Percentiles rank a stretch among this genome's conserved stretches.
phyloP scores from a whole-genome alignment of 2,113 vertebrate genomes.

The Cyprinodon brontotheroides region DNA sequence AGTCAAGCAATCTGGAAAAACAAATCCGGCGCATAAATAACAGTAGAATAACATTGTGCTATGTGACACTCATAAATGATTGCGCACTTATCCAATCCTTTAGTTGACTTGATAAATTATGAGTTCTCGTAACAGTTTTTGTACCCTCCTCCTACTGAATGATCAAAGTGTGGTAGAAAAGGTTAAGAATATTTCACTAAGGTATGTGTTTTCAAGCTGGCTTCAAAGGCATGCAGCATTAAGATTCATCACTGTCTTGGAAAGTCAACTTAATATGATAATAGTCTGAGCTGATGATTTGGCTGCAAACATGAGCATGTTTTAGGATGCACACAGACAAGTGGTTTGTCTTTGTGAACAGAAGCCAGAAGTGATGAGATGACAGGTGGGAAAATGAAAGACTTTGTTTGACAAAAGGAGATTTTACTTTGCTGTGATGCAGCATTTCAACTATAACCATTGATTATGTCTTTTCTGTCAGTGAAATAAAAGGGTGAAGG shows the following conservation, averaged over 20 bases:
- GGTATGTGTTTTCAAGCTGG: constrained; percentile 56
- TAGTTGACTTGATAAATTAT: constrained; percentile 56
- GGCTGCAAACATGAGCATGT: constrained; percentile 59
- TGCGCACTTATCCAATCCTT: constrained; percentile 57
- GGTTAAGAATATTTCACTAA: constrained; percentile 68
- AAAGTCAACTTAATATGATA: constrained; percentile 55
- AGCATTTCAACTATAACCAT: neutral
- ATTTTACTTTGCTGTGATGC: neutral
- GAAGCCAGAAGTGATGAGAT: neutral
- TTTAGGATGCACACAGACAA: constrained; percentile 33
- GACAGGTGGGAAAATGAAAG: neutral
- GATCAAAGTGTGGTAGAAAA: constrained; percentile 72
- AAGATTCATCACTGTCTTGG: constrained; percentile 72
- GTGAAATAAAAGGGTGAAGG: neutral
- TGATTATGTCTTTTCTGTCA: neutral
- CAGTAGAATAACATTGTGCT: constrained; percentile 63
- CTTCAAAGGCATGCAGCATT: constrained; percentile 65
- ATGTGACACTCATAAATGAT: constrained; percentile 67
- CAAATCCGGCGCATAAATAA: constrained; percentile 67
- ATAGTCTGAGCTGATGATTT: constrained; percentile 42
- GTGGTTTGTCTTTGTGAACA: constrained; percentile 19
- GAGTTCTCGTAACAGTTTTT: constrained; percentile 44
- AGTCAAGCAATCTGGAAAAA: constrained; percentile 65
- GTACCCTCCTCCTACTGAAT: constrained; percentile 60
- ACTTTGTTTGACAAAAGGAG: neutral